These are phyloP conservation scores for Petrocephalus microphthalmus DNA, from an alignment of 2,113 vertebrate genomes.

Conservation along the genomic window DNA sequence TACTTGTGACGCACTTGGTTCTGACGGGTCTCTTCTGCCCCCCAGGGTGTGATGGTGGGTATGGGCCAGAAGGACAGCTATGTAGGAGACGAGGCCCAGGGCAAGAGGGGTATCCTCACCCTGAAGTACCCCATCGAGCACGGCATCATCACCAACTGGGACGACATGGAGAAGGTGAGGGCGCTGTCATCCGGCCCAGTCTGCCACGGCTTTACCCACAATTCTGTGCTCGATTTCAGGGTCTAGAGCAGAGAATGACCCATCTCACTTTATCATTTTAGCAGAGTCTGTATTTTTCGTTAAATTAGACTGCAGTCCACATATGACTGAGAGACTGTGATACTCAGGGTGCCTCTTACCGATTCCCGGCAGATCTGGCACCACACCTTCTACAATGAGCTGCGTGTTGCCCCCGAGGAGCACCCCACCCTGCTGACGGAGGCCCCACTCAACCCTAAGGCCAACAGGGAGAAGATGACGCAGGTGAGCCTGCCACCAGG, in stretches of 20 bases:
- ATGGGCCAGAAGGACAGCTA: constrained; percentile 97
- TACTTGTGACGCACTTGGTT: no score
- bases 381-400: constrained; percentile 47
- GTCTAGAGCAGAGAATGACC: not conserved
- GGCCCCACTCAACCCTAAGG: constrained; percentile 72
- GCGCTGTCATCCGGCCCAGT: no score
- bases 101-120: constrained; percentile 88
- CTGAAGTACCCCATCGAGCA: constrained; percentile 93
- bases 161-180: constrained; percentile 87
- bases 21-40: no score
- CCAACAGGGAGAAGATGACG: constrained; percentile 54
- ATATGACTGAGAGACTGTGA: no score
- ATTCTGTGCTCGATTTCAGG: no score
- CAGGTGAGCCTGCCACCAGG: constrained; percentile 26
- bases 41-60: constrained; percentile 83
- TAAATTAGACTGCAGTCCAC: no score
- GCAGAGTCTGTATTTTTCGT: not conserved
- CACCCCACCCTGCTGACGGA: constrained; percentile 73
- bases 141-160: constrained; percentile 96
- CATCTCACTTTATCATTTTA: not conserved
- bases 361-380: constrained; percentile 43
- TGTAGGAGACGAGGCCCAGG: constrained; percentile 92
- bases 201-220: no score
- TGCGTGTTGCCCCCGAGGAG: constrained; percentile 68
- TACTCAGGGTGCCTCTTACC: no score